phyloP scores from a whole-genome alignment of 1,140 invertebrate genomes.

The Heliothis subflexa region DNA sequence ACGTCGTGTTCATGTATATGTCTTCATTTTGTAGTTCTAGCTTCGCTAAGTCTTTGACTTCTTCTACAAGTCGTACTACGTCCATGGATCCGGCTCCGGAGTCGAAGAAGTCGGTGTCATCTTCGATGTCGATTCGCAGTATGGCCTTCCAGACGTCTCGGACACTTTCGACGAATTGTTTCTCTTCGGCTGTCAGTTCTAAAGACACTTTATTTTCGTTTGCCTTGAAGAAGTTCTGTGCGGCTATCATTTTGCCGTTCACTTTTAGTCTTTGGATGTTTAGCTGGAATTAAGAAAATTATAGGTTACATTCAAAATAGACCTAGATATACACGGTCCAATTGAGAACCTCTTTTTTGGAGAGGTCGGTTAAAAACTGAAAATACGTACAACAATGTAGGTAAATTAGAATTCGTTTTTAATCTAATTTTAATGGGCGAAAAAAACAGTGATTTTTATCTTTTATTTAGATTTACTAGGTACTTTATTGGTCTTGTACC shows the following conservation, averaged over 20 bases:
- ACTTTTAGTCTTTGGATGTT: slow-evolving; percentile 91
- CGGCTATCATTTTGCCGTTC: slow-evolving; percentile 94
- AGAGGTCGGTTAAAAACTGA: no score
- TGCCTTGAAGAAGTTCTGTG: slow-evolving; percentile 92
- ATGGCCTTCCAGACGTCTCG: slow-evolving; percentile 94
- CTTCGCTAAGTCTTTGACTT: slow-evolving; percentile 94
- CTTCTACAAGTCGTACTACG: slow-evolving; percentile 97
- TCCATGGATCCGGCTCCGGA: slow-evolving; percentile 98
- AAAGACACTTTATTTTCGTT: slow-evolving; percentile 87
- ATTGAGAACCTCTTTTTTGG: background rate
- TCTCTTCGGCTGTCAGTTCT: slow-evolving; percentile 93
- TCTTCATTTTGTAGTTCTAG: slow-evolving; percentile 95
- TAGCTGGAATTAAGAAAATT: slow-evolving; percentile 61
- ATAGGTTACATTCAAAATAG: no score
- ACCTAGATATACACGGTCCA: background rate
- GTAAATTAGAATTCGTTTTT: no score
- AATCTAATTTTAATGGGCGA: no score
- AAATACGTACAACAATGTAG: no score
- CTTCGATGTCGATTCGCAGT: slow-evolving; percentile 91
- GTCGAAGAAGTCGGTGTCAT: slow-evolving; percentile 96
- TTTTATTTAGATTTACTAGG: no score
- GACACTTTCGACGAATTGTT: slow-evolving; percentile 87
- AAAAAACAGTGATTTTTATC: no score
- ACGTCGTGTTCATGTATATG: slow-evolving; percentile 96
- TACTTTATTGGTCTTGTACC: no score